Conservation (phyloP, 2,113 vertebrate genomes). For the Scatophagus argus region DNA sequence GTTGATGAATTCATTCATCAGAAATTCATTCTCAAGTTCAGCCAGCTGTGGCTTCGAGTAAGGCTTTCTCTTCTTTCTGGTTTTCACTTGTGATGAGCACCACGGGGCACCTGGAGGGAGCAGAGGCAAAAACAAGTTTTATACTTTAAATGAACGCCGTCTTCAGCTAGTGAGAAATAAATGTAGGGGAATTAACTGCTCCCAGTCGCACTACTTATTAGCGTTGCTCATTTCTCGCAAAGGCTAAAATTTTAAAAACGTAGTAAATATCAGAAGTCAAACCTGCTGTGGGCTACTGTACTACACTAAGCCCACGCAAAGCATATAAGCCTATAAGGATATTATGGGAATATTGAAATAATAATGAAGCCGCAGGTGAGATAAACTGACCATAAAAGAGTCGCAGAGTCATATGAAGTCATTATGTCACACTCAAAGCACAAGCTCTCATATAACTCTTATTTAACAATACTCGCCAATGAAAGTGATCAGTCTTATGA, state of each 20-base stretch:
- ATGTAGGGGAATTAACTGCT: not conserved
- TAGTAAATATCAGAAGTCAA: not conserved
- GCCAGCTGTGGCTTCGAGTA: slow-evolving; percentile 94
- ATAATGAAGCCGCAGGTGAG: not conserved
- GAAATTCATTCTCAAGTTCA: slow-evolving; percentile 94
- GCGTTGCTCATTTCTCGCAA: not conserved
- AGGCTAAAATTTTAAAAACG: not conserved
- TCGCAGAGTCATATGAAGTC: not conserved
- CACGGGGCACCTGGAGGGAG: slow-evolving; percentile 88
- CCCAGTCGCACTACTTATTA: not conserved
- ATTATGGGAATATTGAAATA: slow-evolving; percentile 15
- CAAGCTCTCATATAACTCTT: not conserved
- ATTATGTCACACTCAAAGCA: not conserved
- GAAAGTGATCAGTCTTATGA: not conserved
- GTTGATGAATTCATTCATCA: slow-evolving; percentile 95
- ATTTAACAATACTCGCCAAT: not conserved
- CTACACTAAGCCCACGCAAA: no score
- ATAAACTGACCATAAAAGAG: not conserved
- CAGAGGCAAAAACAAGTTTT: slow-evolving; percentile 43
- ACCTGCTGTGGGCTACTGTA: no score
- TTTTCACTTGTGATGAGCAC: slow-evolving; percentile 89
- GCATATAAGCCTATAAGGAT: not conserved
- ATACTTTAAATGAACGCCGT: slow-evolving; percentile 40
- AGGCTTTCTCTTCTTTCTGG: slow-evolving; percentile 94
- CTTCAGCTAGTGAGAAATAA: not conserved